A percentile compares a stretch with the other conserved stretches of the same genome.
Evolutionary conservation across 2,797 vertebrate genomes (phyloP).

Genomic region (Halcyon chelicuti): DNA sequence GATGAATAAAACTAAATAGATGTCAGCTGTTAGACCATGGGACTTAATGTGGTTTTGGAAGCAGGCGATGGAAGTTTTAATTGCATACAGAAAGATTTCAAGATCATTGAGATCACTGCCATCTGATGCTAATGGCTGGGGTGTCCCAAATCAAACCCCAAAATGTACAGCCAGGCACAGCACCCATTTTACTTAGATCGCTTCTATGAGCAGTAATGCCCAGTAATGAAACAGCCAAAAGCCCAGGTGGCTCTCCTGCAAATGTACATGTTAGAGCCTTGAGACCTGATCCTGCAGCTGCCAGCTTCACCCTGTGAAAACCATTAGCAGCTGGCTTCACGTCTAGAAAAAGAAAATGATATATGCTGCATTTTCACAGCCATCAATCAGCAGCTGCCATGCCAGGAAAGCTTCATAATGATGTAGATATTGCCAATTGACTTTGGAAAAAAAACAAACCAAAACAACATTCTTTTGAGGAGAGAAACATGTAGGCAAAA

Average conservation of each 20-base stretch:
- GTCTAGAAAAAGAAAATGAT: conserved; percentile 48
- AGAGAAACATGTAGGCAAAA: background rate
- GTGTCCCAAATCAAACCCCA: background rate
- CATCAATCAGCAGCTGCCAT: conserved; percentile 54
- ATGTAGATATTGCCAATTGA: conserved; percentile 19
- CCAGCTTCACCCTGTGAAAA: conserved; percentile 40
- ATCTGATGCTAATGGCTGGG: background rate
- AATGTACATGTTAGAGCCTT: background rate
- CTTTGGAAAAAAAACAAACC: background rate
- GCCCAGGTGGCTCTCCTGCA: conserved; percentile 27
- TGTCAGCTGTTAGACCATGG: background rate
- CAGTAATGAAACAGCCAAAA: conserved; percentile 13
- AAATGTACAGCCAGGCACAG: background rate
- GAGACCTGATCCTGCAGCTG: conserved; percentile 51
- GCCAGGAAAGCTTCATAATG: conserved; percentile 44
- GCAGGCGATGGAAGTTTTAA: background rate
- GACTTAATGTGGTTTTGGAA: background rate
- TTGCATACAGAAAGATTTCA: background rate
- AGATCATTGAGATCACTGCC: background rate
- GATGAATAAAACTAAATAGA: background rate
- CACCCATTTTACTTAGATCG: background rate
- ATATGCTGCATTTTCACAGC: conserved; percentile 58
- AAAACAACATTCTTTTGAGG: background rate
- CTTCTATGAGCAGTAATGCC: background rate
- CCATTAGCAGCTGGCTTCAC: conserved; percentile 52